Evolutionary conservation across 2,113 vertebrate species (phyloP).

Genomic region (Lasiurus cinereus): DNA sequence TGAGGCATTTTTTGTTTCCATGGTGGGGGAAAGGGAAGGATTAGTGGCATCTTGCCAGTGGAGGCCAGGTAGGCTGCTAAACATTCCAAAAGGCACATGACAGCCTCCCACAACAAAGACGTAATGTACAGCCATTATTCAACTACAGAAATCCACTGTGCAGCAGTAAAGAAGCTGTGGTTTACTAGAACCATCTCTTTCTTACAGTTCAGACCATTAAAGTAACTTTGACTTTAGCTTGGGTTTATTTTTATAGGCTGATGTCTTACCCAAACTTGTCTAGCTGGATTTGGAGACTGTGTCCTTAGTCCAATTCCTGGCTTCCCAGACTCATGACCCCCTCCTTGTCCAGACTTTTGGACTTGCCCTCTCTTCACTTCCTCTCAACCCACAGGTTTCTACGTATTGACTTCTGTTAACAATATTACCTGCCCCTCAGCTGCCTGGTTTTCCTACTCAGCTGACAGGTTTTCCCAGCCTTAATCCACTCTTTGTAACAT

Average conservation of each 20-base stretch:
- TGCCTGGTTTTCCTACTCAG: not conserved
- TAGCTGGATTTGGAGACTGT: not conserved
- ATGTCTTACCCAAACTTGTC: not conserved
- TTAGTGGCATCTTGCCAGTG: not conserved
- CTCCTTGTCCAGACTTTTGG: not conserved
- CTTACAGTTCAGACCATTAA: not conserved
- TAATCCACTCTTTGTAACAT: not conserved
- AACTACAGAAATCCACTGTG: no score
- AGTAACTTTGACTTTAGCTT: not conserved
- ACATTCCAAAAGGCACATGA: no score
- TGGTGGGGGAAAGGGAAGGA: not conserved
- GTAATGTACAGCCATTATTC: not conserved
- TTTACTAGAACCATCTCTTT: fast-evolving
- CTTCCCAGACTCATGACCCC: not conserved
- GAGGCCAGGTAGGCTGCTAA: not conserved
- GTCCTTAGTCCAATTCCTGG: not conserved
- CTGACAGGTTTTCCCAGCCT: not conserved
- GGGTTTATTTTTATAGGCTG: not conserved
- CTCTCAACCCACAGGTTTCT: not conserved
- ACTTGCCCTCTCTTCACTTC: not conserved
- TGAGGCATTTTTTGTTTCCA: not conserved
- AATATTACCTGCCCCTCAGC: not conserved
- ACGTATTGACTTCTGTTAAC: not conserved
- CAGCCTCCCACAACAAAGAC: not conserved
- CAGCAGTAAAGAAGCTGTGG: not conserved